Conservation (phyloP, 2,113 vertebrate species). For the Pantherophis guttatus region DNA sequence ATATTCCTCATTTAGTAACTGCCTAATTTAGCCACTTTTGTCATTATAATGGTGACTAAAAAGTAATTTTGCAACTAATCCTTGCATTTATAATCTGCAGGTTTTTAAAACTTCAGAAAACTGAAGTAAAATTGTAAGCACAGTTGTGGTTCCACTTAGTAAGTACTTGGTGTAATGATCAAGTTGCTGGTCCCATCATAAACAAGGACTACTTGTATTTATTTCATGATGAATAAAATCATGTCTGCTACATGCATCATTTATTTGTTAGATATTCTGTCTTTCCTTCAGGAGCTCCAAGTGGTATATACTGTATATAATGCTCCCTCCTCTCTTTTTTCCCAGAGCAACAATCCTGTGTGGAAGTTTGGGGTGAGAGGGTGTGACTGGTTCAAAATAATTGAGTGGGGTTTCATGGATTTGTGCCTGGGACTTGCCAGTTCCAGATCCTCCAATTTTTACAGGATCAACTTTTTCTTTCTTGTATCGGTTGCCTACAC, state of each 20-base stretch:
- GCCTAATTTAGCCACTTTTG: not conserved
- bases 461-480: not conserved
- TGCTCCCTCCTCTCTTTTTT: not conserved
- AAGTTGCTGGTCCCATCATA: not conserved
- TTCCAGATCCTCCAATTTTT: not conserved
- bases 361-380: not conserved
- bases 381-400: not conserved
- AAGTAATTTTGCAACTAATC: not conserved
- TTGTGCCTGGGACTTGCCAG: not conserved
- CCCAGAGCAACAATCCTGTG: not conserved
- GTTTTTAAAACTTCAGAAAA: not conserved
- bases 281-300: not conserved
- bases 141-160: not conserved
- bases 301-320: not conserved
- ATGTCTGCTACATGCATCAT: not conserved
- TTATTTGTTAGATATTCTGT: not conserved
- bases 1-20: not conserved
- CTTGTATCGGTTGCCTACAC: not conserved
- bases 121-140: not conserved
- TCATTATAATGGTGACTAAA: not conserved
- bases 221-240: not conserved
- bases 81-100: not conserved
- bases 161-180: not conserved
- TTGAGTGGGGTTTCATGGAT: not conserved
- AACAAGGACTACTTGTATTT: not conserved